Conservation (phyloP, 2,797 vertebrate species). For the Tolypeutes matacus region DNA sequence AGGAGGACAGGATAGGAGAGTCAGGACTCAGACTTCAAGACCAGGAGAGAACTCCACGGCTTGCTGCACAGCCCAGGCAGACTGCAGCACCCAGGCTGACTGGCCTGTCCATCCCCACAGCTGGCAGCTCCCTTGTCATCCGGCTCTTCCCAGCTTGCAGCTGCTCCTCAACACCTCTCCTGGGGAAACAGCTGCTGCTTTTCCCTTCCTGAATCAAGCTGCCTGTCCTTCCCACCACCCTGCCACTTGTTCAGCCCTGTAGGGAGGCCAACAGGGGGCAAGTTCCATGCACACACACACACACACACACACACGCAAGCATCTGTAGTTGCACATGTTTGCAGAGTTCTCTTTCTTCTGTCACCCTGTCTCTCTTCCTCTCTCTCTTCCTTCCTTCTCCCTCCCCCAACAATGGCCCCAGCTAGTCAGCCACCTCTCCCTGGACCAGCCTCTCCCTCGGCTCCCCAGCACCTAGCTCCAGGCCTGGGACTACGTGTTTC, state of each 20-base stretch:
- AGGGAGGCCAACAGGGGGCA: background rate
- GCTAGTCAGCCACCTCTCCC: background rate
- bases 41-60: background rate
- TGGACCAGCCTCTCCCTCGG: background rate
- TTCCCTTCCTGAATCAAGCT: constrained; percentile 46
- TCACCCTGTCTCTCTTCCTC: background rate
- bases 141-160: background rate
- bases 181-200: constrained; percentile 66
- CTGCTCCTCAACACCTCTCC: constrained; percentile 15
- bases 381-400: background rate
- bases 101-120: background rate
- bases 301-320: background rate
- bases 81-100: background rate
- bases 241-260: background rate
- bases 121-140: background rate
- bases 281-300: background rate
- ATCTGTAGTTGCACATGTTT: background rate
- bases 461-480: background rate
- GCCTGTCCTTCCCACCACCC: background rate
- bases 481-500: background rate
- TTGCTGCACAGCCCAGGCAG: too few relatives aligned
- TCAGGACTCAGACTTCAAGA: background rate
- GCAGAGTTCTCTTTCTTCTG: background rate
- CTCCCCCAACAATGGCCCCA: background rate
- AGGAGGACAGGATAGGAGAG: background rate